Percentiles rank a stretch among this genome's conserved stretches.
Evolutionary conservation across 2,888 invertebrate genomes (phyloP).

Genomic region (Hirtodrosophila histrioides): DNA sequence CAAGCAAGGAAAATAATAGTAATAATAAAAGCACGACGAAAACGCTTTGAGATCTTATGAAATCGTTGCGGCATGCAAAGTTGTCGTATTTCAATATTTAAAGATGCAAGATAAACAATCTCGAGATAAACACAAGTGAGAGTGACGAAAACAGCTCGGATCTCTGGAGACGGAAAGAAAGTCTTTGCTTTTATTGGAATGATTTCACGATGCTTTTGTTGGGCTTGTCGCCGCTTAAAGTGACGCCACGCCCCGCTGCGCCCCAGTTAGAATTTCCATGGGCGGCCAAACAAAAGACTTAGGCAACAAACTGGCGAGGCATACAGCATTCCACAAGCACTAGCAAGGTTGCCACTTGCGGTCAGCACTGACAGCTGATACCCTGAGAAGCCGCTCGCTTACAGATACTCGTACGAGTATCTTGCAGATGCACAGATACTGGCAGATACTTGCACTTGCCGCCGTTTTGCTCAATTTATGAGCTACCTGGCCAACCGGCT

Average conservation of each 20-base stretch:
- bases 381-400: conserved; percentile 38
- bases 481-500: conserved; percentile 9
- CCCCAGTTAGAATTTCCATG: conserved; percentile 59
- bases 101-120: conserved; percentile 70
- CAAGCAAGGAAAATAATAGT: conserved; percentile 14
- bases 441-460: conserved; percentile 32
- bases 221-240: not conserved
- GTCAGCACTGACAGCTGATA: conserved; percentile 66
- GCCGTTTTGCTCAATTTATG: conserved; percentile 39
- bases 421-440: conserved; percentile 52
- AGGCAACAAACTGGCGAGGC: conserved; percentile 63
- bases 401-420: conserved; percentile 27
- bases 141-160: conserved; percentile 46
- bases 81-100: conserved; percentile 47
- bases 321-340: conserved; percentile 45
- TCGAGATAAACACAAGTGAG: conserved; percentile 59
- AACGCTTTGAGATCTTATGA: conserved; percentile 54
- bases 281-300: conserved; percentile 64
- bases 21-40: conserved; percentile 29
- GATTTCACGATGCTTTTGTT: conserved; percentile 16
- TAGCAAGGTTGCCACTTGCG: conserved; percentile 55
- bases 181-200: conserved; percentile 44
- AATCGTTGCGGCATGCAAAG: conserved; percentile 26
- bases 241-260: conserved; percentile 37
- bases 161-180: conserved; percentile 48